Conservation (phyloP, 2,797 vertebrate species). For the Erpetoichthys calabaricus region DNA sequence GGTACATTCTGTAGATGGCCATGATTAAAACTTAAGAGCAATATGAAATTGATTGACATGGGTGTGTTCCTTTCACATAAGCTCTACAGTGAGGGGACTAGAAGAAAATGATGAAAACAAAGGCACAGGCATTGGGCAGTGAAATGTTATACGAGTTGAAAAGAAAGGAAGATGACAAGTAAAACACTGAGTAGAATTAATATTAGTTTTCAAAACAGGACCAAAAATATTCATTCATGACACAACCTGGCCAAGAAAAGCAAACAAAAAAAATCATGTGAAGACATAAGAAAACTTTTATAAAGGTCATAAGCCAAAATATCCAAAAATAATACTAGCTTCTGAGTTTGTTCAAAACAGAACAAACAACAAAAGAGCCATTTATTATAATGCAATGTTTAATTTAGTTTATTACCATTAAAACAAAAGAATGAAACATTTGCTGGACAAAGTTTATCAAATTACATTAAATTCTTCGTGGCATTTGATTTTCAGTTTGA, state of each 20-base stretch:
- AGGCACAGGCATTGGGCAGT: neutral
- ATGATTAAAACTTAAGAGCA: slow-evolving; percentile 48
- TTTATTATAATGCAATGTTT: too few relatives aligned
- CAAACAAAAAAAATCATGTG: neutral
- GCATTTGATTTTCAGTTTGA: too few relatives aligned
- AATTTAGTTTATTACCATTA: too few relatives aligned
- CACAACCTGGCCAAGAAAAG: slow-evolving; percentile 19
- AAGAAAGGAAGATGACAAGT: slow-evolving; percentile 8
- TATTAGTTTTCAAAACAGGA: slow-evolving; percentile 8
- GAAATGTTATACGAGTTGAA: neutral
- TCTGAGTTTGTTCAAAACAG: too few relatives aligned
- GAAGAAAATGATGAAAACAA: slow-evolving; percentile 4
- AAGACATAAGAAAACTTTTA: too few relatives aligned
- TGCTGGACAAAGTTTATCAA: too few relatives aligned
- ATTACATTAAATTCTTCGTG: too few relatives aligned
- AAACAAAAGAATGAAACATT: too few relatives aligned
- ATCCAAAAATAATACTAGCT: slow-evolving; percentile 1
- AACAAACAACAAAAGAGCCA: too few relatives aligned
- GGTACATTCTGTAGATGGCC: slow-evolving; percentile 47
- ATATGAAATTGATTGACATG: slow-evolving; percentile 34
- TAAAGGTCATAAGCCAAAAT: slow-evolving; percentile 5
- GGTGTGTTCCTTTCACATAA: slow-evolving; percentile 26
- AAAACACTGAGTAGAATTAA: slow-evolving; percentile 17
- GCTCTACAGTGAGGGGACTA: slow-evolving; percentile 2
- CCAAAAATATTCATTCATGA: slow-evolving; percentile 21